Evolutionary conservation across 1,140 invertebrate genomes (phyloP), one percentile per base, ranked within the genome.

Genomic region (Microplitis demolitor): DNA sequence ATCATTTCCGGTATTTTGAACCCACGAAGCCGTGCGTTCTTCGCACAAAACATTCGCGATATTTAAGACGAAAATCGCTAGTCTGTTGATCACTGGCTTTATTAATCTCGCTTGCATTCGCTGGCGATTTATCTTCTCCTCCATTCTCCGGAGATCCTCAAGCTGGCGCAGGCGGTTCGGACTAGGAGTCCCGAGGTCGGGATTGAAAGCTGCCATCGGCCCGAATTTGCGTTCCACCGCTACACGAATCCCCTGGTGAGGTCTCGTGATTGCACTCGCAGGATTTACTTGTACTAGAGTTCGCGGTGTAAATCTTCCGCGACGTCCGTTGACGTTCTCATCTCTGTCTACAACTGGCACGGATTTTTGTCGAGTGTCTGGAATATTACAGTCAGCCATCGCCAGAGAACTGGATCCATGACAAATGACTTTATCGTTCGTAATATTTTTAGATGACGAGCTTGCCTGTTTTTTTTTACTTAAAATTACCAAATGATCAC

Each of bases 31-130:
- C 67, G 85, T 86, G 16, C 90, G 90, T 56, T 92, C 90, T 45
- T 88, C 88, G 79, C 88, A 84, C n/a, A 93, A 80, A 63, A 93
- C 91, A 56, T 91, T 88, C 14, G 91, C 91, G 70, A 97, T 94
- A 84, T 98, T 95, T 53, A 97, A 87, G n/a, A 96, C 92, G 88
- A 95, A 96, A 81, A 97, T 89, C 45, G 92, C 91, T 78, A 97
- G 88, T 4, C 91, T 91, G 76, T 93, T 87, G 4, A 69, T 51
- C 37, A 54, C 9, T 77, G 82, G 85, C 11, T 45, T 45, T 45
- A 45, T 45, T 45, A 45, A 8, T 11, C 39, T 45, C 6, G 39
- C 39, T 6, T 45, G 6, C 39, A 45, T 45, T 0, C 39, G 39
- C 39, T 45, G 39, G 39, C 39, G 39, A 11, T 45, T 45, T 9